Evolutionary conservation across 2,797 vertebrate species (phyloP).

Genomic region (Huso huso): DNA sequence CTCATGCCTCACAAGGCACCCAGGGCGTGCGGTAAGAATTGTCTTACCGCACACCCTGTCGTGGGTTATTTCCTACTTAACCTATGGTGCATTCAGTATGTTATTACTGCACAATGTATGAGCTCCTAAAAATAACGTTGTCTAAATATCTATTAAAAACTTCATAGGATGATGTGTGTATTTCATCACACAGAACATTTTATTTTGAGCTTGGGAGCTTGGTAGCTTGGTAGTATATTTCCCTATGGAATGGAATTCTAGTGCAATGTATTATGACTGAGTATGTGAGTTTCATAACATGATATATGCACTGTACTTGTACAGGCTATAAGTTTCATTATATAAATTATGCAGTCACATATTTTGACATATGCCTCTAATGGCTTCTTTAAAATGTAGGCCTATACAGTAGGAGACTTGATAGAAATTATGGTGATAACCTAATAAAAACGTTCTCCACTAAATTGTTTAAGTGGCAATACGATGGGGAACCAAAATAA

Average conservation of each 20-base stretch:
- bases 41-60: no score
- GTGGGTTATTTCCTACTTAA: no score
- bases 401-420: no score
- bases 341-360: slow-evolving; percentile 42
- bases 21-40: no score
- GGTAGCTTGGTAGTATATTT: slow-evolving; percentile 14
- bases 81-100: slow-evolving; percentile 4
- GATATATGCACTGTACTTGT: slow-evolving; percentile 20
- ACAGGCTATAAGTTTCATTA: slow-evolving; percentile 13
- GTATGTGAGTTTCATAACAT: slow-evolving; percentile 13
- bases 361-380: slow-evolving; percentile 34
- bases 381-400: slow-evolving; percentile 31
- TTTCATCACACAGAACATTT: slow-evolving; percentile 17
- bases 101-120: slow-evolving; percentile 26
- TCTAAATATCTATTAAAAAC: slow-evolving; percentile 18
- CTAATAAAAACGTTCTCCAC: no score
- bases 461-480: no score
- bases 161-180: slow-evolving; percentile 22
- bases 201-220: slow-evolving; percentile 19
- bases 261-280: slow-evolving; percentile 15
- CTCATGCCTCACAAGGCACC: no score
- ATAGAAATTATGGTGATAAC: no score
- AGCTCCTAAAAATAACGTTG: slow-evolving; percentile 16
- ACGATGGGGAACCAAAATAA: no score
- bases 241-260: not conserved